Conservation (phyloP, 1,140 invertebrate species). For the Phocides pigmalion region DNA sequence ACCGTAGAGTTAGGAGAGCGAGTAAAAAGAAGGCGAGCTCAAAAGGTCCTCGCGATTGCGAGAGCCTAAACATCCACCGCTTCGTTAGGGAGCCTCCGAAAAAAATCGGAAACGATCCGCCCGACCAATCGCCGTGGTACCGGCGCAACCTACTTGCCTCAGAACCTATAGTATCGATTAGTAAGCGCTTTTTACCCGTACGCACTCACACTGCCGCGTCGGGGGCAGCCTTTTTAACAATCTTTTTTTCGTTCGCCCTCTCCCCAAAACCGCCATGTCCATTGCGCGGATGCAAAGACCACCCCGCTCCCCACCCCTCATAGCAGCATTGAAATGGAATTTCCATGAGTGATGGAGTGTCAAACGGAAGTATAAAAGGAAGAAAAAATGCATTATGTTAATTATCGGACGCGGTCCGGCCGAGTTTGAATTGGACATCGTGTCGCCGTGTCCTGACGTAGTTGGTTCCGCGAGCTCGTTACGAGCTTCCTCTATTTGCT, state of each 20-base stretch:
- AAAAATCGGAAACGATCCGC: constrained; percentile 60
- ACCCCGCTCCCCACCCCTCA: constrained; percentile 70
- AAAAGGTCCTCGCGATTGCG: constrained; percentile 71
- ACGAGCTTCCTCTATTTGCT: background rate
- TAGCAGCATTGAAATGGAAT: constrained; percentile 82
- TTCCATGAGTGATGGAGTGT: constrained; percentile 84
- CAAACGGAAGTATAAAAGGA: constrained; percentile 82
- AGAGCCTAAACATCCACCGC: constrained; percentile 76
- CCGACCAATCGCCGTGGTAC: constrained; percentile 67
- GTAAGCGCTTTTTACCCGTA: constrained; percentile 75
- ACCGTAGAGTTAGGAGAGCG: constrained; percentile 56
- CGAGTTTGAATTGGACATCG: constrained; percentile 79
- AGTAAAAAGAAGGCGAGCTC: constrained; percentile 65
- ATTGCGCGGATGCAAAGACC: constrained; percentile 81
- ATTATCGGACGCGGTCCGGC: constrained; percentile 75
- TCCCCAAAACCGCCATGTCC: constrained; percentile 78
- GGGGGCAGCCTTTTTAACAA: constrained; percentile 81
- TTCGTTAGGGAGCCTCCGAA: constrained; percentile 70
- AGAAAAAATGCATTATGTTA: constrained; percentile 83
- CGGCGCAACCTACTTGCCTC: constrained; percentile 78
- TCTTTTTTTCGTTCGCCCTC: constrained; percentile 80
- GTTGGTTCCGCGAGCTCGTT: constrained; percentile 5
- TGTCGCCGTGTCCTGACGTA: constrained; percentile 44
- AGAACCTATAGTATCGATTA: constrained; percentile 83
- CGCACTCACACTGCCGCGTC: constrained; percentile 74